Percentiles rank a stretch among this genome's conserved stretches.
phyloP scores from a whole-genome alignment of 2,888 invertebrate genomes.

The Eupithecia dodoneata region DNA sequence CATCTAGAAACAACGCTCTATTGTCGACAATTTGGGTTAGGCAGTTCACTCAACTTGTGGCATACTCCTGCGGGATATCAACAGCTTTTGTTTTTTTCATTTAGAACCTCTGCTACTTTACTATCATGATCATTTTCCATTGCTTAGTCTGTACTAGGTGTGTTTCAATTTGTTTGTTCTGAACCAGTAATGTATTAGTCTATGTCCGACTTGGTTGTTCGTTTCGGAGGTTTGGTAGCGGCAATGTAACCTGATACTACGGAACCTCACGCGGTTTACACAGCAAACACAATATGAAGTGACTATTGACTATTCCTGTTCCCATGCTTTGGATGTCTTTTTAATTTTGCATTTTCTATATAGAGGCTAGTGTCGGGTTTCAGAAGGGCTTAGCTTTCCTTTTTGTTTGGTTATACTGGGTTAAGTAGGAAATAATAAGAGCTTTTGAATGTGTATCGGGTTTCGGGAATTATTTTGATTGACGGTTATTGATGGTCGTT shows the following conservation, averaged over 20 bases:
- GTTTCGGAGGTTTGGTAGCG: conserved; percentile 47
- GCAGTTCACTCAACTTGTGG: conserved; percentile 78
- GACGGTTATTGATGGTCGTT: conserved; percentile 61
- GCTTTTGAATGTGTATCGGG: conserved; percentile 56
- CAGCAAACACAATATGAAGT: conserved; percentile 82
- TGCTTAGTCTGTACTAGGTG: conserved; percentile 40
- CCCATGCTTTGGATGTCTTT: conserved; percentile 70
- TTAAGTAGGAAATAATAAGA: conserved; percentile 73
- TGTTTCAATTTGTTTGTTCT: not conserved
- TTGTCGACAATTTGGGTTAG: conserved; percentile 79
- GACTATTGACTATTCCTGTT: conserved; percentile 83
- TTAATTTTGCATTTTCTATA: conserved; percentile 77
- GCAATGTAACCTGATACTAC: conserved; percentile 71
- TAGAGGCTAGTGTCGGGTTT: conserved; percentile 72
- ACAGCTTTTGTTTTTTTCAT: conserved; percentile 45
- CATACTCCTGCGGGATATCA: conserved; percentile 72
- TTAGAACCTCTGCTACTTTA: conserved; percentile 24
- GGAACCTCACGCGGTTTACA: conserved; percentile 78
- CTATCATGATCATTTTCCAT: conserved; percentile 48
- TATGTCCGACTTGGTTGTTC: conserved; percentile 23
- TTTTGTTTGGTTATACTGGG: conserved; percentile 56
- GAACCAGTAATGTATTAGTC: conserved; percentile 49
- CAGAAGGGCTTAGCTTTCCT: conserved; percentile 64
- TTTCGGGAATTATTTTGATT: conserved; percentile 67
- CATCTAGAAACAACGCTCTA: conserved; percentile 72